Conservation (phyloP, 2,888 invertebrate genomes). For the Galerucella nymphaeae region DNA sequence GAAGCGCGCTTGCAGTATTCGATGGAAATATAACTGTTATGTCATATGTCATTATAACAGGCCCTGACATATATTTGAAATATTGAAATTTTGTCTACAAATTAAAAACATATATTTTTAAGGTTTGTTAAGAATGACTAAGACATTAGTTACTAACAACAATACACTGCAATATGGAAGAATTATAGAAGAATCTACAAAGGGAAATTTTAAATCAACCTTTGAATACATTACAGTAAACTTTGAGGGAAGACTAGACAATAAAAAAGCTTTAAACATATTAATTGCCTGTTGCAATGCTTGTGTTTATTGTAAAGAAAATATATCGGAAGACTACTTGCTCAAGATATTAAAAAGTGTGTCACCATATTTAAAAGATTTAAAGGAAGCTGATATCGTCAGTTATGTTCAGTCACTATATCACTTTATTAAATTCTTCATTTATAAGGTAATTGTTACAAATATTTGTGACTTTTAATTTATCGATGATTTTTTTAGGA, state of each 20-base stretch:
- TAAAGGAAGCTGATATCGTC: slow-evolving; percentile 33
- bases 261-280: slow-evolving; percentile 19
- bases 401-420: slow-evolving; percentile 37
- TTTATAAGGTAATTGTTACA: slow-evolving; percentile 30
- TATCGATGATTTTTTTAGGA: slow-evolving; percentile 4
- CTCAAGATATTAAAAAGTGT: slow-evolving; percentile 27
- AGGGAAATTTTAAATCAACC: slow-evolving; percentile 23
- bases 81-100: background rate
- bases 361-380: slow-evolving; percentile 23
- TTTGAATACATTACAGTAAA: slow-evolving; percentile 19
- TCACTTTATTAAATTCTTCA: slow-evolving; percentile 36
- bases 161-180: slow-evolving; percentile 14
- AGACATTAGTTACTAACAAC: slow-evolving; percentile 9
- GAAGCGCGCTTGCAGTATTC: too few species aligned
- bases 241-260: background rate
- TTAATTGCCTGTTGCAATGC: slow-evolving; percentile 31
- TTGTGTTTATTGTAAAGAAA: slow-evolving; percentile 27
- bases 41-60: background rate
- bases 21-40: background rate
- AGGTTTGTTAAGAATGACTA: slow-evolving; percentile 3
- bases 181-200: slow-evolving; percentile 24
- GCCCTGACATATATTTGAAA: background rate
- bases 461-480: background rate
- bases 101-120: background rate
- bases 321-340: slow-evolving; percentile 33